These are phyloP conservation scores for Siniperca undulata DNA, from an alignment of 2,797 vertebrate species.

Conservation along the genomic window DNA sequence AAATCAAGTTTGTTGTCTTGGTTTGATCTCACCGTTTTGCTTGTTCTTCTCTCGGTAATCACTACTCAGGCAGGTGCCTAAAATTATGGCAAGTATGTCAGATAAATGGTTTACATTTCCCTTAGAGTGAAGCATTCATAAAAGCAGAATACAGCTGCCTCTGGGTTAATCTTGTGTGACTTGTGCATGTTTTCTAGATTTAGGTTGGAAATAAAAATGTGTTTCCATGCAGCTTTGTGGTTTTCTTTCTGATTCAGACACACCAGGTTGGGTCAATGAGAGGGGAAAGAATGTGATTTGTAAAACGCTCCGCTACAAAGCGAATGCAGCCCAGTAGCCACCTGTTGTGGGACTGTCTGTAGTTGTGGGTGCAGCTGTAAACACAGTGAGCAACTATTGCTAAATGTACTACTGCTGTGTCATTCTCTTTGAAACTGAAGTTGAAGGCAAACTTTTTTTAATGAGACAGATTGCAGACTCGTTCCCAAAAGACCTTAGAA, in stretches of 20 bases:
- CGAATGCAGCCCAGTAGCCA: slow-evolving; percentile 10
- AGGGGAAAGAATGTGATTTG: background rate
- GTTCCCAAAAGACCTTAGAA: background rate
- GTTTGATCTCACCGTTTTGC: background rate
- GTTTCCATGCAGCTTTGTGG: slow-evolving; percentile 31
- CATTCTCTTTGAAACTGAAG: background rate
- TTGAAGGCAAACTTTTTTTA: background rate
- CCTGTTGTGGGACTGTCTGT: slow-evolving; percentile 13
- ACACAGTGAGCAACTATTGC: slow-evolving; percentile 18
- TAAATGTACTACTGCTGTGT: background rate
- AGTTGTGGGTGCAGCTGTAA: slow-evolving; percentile 29
- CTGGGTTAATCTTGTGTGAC: background rate
- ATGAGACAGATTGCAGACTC: background rate
- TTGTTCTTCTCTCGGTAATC: background rate
- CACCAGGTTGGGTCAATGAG: slow-evolving; percentile 13
- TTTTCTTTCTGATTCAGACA: slow-evolving; percentile 51
- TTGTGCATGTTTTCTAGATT: slow-evolving; percentile 15
- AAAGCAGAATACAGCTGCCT: slow-evolving; percentile 25
- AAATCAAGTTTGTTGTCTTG: background rate
- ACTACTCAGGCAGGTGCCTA: background rate
- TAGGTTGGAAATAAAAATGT: slow-evolving; percentile 16
- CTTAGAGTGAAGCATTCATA: background rate
- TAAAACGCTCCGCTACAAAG: background rate
- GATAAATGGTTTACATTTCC: slow-evolving; percentile 6
- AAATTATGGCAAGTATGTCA: background rate